These are phyloP conservation scores for Cuniculus paca DNA, from an alignment of 2,797 vertebrate genomes.

Conservation along the genomic window DNA sequence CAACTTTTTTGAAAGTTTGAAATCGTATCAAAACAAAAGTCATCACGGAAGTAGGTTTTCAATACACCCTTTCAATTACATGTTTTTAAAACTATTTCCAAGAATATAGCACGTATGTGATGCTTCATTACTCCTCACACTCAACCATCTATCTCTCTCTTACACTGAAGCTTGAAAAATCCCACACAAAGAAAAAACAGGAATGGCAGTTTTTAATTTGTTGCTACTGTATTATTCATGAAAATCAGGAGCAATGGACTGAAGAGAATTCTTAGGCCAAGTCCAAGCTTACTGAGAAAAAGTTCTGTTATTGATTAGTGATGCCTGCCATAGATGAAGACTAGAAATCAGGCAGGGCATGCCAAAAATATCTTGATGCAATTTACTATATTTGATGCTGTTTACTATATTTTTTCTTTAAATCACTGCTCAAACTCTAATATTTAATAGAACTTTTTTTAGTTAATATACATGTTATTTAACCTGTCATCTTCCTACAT, in stretches of 20 bases:
- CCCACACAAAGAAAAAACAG: background rate
- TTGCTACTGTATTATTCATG: background rate
- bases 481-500: background rate
- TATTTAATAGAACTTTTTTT: background rate
- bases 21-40: background rate
- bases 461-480: background rate
- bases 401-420: constrained; percentile 34
- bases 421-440: background rate
- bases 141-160: background rate
- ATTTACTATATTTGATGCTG: too few relatives aligned
- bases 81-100: constrained; percentile 2
- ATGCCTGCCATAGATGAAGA: background rate
- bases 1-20: background rate
- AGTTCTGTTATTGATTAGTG: background rate
- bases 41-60: background rate
- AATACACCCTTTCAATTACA: constrained; percentile 3
- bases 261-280: background rate
- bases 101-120: background rate
- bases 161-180: background rate
- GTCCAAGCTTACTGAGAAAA: background rate
- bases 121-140: background rate
- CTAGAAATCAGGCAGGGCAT: background rate
- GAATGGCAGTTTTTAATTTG: background rate
- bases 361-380: background rate
- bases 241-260: background rate